Conservation (phyloP, 2,888 invertebrate species). For the Limenitis camilla region DNA sequence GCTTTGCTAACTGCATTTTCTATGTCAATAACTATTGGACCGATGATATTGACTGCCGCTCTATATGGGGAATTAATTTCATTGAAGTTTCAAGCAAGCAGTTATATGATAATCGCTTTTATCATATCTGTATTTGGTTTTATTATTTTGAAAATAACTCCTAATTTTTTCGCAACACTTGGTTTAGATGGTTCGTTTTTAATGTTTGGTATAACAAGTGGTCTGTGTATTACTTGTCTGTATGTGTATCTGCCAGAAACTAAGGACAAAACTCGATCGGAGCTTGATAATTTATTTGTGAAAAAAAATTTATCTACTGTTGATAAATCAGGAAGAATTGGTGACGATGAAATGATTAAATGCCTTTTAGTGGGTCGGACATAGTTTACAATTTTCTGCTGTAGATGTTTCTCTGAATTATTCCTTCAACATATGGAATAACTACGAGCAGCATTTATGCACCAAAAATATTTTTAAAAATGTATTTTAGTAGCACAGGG, state of each 20-base stretch:
- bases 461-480: no score
- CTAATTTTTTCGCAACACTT: constrained; percentile 35
- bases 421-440: no score
- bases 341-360: no score
- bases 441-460: no score
- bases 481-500: no score
- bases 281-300: constrained; percentile 33
- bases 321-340: no score
- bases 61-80: constrained; percentile 47
- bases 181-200: constrained; percentile 42
- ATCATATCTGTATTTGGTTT: constrained; percentile 36
- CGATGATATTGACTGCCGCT: constrained; percentile 44
- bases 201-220: constrained; percentile 27
- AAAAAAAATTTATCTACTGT: no score
- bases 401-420: no score
- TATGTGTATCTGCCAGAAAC: constrained; percentile 33
- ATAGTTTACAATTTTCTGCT: no score
- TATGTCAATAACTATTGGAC: constrained; percentile 47
- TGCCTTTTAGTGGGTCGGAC: no score
- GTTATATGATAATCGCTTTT: constrained; percentile 34
- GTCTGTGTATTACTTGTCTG: constrained; percentile 24
- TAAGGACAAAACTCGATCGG: constrained; percentile 32
- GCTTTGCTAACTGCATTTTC: constrained; percentile 37
- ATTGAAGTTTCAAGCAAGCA: constrained; percentile 37
- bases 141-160: constrained; percentile 41